Base-by-base conservation (phyloP, 2,797 vertebrate species). In the Gymnothorax javanicus region DNA sequence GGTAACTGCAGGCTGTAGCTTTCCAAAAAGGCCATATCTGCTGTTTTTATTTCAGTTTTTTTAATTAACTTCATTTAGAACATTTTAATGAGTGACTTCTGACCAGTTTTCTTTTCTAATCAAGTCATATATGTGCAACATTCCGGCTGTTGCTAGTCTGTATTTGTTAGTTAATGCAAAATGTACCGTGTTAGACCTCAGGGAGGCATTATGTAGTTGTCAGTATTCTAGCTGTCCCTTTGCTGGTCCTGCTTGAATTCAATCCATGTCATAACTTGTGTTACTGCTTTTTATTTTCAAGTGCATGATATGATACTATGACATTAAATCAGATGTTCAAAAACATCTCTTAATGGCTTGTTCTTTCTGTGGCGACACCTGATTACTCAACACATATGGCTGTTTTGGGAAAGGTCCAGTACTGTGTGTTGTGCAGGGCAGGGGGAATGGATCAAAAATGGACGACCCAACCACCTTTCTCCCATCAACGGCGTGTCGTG, bases 1-100 rank as follows among this genome's bases (percentile, higher is more conserved):
- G 91, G 89, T 95, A 90, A 94, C 93, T 95, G 94, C 94, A 89
- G 95, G 93, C 91, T 94, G 92, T 93, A 95, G 93, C 93, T 92
- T 94, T 93, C 89, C 92, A 59, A 20, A n/a, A 67, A 93, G 91
- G 58, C 56, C 90, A 91, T 90, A 88, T 91, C 91, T 93, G 90
- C 91, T 84, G 13, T 92, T 89, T 89, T 88, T 52, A 13, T 54
- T 87, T 86, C 84, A 83, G 52, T 71, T 69, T 62, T 73, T 83
- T 88, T 59, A 67, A 69, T 86, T 89, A 87, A 90, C 20, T 64
- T 88, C 87, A 92, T 85, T 89, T 82, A 87, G 64, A 89, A 89
- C 90, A 90, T 50, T 83, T 87, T 86, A 77, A 91, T 81, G 86
- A 92, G 90, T n/a, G 86, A 91, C 82, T 85, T 91, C 89, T 11